These are phyloP conservation scores for Pelochelys cantorii DNA, from an alignment of 2,797 vertebrate species.

Conservation along the genomic window DNA sequence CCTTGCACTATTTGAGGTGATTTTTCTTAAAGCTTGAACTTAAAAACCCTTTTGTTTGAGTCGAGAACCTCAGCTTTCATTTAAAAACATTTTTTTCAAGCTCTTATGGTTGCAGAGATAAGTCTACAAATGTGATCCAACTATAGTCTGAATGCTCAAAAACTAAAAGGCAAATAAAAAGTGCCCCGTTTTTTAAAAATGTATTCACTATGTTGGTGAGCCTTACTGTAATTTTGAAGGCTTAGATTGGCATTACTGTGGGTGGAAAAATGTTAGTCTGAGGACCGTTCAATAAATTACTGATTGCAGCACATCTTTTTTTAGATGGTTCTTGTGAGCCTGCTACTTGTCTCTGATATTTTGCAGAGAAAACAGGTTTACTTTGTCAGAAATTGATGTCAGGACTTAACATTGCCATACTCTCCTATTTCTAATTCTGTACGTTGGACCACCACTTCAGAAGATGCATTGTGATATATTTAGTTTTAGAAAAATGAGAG, in stretches of 20 bases:
- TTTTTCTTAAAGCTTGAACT: background rate
- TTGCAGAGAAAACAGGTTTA: background rate
- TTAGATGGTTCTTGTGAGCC: background rate
- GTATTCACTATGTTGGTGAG: too few species aligned
- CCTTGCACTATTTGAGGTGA: background rate
- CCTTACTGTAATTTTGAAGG: background rate
- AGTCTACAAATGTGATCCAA: background rate
- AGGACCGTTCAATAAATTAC: background rate
- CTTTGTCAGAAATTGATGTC: background rate
- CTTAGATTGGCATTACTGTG: background rate
- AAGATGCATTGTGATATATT: background rate
- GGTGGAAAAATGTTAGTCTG: too few species aligned
- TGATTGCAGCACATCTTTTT: background rate
- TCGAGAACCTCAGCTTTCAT: background rate
- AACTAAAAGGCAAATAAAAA: background rate
- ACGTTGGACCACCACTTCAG: background rate
- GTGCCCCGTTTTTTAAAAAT: background rate
- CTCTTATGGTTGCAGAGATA: background rate
- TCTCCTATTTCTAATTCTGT: background rate
- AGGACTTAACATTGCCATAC: background rate
- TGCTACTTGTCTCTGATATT: background rate
- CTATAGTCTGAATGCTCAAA: background rate
- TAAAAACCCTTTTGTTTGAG: background rate
- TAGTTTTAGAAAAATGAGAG: background rate
- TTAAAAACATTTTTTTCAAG: background rate